Percentiles rank a stretch among this genome's conserved stretches.
Evolutionary conservation across 2,797 vertebrate species (phyloP).

Genomic region (Acanthurus tractus): DNA sequence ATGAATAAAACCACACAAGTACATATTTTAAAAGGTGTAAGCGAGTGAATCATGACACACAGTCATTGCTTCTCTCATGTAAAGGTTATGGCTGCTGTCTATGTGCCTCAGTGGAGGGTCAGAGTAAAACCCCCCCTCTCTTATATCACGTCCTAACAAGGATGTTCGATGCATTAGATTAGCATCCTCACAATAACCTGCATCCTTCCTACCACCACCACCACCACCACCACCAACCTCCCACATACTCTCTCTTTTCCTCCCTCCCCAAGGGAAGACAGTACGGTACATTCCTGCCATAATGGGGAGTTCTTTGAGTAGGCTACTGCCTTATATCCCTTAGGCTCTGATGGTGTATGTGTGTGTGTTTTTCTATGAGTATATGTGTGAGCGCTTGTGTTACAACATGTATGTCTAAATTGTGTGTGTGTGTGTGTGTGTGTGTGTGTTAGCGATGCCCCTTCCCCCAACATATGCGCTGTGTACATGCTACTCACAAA

Average conservation of each 20-base stretch:
- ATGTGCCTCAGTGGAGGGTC: conserved; percentile 40
- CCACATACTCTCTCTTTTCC: conserved; percentile 54
- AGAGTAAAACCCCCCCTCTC: conserved; percentile 34
- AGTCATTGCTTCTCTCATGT: background rate
- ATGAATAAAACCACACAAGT: background rate
- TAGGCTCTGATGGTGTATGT: conserved; percentile 51
- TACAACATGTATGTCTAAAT: conserved; percentile 49
- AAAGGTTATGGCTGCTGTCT: conserved; percentile 29
- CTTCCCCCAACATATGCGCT: conserved; percentile 67
- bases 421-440: conserved; percentile 31
- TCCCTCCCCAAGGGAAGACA: conserved; percentile 59
- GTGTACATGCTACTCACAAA: conserved; percentile 71
- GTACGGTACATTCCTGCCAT: conserved; percentile 73
- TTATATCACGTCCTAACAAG: conserved; percentile 29
- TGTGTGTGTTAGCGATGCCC: conserved; percentile 35
- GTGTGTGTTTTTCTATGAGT: background rate
- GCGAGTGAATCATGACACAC: conserved; percentile 2
- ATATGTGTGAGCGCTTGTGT: conserved; percentile 33
- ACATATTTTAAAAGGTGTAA: conserved; percentile 15
- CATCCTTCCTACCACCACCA: conserved; percentile 55
- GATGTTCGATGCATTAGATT: conserved; percentile 64
- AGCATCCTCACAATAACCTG: conserved; percentile 78
- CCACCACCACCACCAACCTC: conserved; percentile 51
- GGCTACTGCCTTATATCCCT: conserved; percentile 73
- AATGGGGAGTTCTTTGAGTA: conserved; percentile 82